Base-by-base conservation (phyloP, 2,888 invertebrate species). In the Epistrophella euchroma region DNA sequence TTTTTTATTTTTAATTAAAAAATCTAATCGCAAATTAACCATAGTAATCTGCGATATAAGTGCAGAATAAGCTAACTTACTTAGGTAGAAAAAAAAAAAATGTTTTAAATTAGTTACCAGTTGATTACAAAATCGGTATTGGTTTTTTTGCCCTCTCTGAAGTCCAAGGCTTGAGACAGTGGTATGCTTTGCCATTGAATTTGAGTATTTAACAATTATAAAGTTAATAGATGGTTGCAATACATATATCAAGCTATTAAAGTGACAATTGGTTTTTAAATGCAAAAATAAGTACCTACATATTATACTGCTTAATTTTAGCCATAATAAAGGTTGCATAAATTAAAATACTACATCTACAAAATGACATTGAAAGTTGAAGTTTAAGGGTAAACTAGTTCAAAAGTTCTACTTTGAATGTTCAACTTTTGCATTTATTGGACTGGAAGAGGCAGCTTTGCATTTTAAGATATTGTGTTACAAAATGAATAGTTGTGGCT, bases 81-180 rank as follows among this genome's bases (percentile, higher is more conserved):
- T n/a, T n/a, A n/a, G n/a, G n/a, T n/a, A n/a, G n/a, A n/a, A n/a
- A n/a, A n/a, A n/a, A 56, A 7, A 75, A 43, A 47, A 73, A 55
- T 37, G 68, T 52, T 68, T 58, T 5, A 37, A 68, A 58, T 56
- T 40, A 62, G 45, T 40, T 56, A 4, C 37, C 37, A 47, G 19
- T 56, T 62, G 80, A 72, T 80, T 76, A 37, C 11, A 66, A 22
- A 75, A 72, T 76, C 9, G 28, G 70, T 84, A 56, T 71, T 19
- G 60, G 55, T 25, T 72, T 85, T 22, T 60, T 60, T 40, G 15
- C 6, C 6, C 13, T 19, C 19, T 13, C 17, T 76, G 85, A 85
- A 85, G 85, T 85, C 81, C 80, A 85, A 85, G 85, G 85, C 56
- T 62, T 19, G 9, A 22, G 17, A 32, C 22, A 17, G 40, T 62